phyloP scores from a whole-genome alignment of 2,888 invertebrate species.

The Pilophorus perplexus region DNA sequence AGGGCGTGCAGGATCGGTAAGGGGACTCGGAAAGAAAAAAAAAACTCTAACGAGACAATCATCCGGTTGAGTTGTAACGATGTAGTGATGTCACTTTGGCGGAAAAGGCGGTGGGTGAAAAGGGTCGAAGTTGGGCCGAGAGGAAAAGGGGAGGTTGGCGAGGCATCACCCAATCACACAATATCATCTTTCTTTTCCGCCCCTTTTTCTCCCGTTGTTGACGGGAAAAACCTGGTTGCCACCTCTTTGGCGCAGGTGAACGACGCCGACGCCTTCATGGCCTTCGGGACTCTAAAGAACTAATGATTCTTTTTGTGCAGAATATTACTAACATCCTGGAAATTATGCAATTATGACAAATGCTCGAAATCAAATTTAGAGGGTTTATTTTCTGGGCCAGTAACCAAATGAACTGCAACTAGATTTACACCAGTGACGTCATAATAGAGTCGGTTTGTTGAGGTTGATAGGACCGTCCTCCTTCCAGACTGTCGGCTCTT shows the following conservation, averaged over 20 bases:
- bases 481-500: not conserved
- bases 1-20: not conserved
- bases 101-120: not conserved
- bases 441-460: no score
- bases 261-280: no score
- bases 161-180: slow-evolving; percentile 13
- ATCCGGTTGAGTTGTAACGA: slow-evolving; percentile 41
- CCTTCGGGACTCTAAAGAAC: no score
- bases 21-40: not conserved
- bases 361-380: no score
- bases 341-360: not conserved
- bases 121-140: slow-evolving; percentile 9
- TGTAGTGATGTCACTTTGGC: slow-evolving; percentile 31
- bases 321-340: not conserved
- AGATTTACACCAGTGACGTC: no score
- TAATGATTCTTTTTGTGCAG: not conserved
- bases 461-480: no score
- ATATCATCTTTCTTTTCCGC: slow-evolving; percentile 8
- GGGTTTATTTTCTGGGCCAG: no score
- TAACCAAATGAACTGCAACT: no score
- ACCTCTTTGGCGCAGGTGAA: no score
- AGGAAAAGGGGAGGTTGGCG: not conserved
- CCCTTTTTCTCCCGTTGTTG: not conserved
- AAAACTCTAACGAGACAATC: slow-evolving; percentile 38
- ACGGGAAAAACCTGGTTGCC: no score